Percentiles rank a stretch among this genome's conserved stretches.
Conservation (phyloP, 2,797 vertebrate species). For the Cyclopterus lumpus region DNA sequence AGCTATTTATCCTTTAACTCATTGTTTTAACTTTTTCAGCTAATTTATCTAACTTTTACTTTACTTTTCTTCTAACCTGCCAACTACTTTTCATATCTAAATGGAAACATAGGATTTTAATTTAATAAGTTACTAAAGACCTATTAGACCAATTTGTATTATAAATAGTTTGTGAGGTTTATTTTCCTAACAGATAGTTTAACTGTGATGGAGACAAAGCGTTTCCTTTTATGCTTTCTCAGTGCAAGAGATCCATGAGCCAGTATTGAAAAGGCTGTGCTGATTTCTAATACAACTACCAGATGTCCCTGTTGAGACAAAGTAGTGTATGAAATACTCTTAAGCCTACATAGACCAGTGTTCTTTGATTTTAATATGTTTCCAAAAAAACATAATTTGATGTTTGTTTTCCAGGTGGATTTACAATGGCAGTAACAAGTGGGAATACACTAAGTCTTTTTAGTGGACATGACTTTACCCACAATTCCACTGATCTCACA, state of each 20-base stretch:
- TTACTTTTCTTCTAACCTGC: too few relatives aligned
- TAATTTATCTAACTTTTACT: too few relatives aligned
- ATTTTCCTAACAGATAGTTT: background rate
- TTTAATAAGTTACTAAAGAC: too few relatives aligned
- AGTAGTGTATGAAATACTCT: fast-evolving
- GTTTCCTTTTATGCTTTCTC: background rate
- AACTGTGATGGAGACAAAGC: background rate
- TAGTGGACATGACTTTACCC: constrained; percentile 3
- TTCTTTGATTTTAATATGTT: background rate
- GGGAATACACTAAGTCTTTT: background rate
- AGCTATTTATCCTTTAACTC: too few relatives aligned
- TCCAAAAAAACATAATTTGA: background rate
- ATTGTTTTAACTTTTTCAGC: too few relatives aligned
- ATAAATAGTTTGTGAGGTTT: too few relatives aligned
- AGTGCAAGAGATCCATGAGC: background rate
- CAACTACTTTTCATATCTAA: too few relatives aligned
- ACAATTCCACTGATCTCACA: background rate
- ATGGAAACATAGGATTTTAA: too few relatives aligned
- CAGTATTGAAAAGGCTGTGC: background rate
- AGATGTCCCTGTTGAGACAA: constrained; percentile 25
- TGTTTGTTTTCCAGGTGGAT: background rate
- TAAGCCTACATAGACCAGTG: background rate
- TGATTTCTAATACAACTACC: constrained; percentile 8
- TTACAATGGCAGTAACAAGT: background rate
- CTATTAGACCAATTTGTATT: too few relatives aligned